phyloP scores from a whole-genome alignment of 2,888 invertebrate genomes.

The Julus scandinavius region DNA sequence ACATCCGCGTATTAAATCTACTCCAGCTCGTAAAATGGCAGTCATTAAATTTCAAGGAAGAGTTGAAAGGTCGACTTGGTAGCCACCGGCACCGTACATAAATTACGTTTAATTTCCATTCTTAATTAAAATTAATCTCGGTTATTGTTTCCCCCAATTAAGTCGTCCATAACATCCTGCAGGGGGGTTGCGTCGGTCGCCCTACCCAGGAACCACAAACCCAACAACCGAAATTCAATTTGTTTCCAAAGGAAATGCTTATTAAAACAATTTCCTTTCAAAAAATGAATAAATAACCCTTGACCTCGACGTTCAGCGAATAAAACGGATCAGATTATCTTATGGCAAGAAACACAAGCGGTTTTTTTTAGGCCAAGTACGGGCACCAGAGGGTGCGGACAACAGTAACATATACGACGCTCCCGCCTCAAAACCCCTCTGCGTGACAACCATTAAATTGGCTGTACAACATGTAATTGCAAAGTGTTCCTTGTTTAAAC shows the following conservation, averaged over 20 bases:
- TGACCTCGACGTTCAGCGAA: conserved; percentile 40
- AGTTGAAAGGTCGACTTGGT: conserved; percentile 43
- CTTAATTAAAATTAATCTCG: conserved; percentile 35
- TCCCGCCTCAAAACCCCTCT: not conserved
- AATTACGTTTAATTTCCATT: conserved; percentile 42
- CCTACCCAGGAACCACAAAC: conserved; percentile 42
- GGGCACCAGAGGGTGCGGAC: not conserved
- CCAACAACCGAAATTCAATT: conserved; percentile 48
- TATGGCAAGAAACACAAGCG: not conserved
- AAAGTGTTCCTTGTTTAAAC: too few relatives aligned
- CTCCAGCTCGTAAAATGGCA: not conserved
- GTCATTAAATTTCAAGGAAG: not conserved
- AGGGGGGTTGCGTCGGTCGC: not conserved
- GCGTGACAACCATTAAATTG: too few relatives aligned
- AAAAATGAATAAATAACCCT: conserved; percentile 46
- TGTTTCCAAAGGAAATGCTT: conserved; percentile 50
- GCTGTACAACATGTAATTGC: too few relatives aligned
- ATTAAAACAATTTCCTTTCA: conserved; percentile 47
- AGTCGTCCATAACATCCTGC: conserved; percentile 34
- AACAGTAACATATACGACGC: not conserved
- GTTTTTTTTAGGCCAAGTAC: not conserved
- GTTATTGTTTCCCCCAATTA: conserved; percentile 46
- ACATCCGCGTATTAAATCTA: conserved; percentile 37
- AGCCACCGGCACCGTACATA: not conserved
- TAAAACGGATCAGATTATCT: conserved; percentile 31